phyloP scores from a whole-genome alignment of 2,797 vertebrate species.

The Lagodon rhomboides region DNA sequence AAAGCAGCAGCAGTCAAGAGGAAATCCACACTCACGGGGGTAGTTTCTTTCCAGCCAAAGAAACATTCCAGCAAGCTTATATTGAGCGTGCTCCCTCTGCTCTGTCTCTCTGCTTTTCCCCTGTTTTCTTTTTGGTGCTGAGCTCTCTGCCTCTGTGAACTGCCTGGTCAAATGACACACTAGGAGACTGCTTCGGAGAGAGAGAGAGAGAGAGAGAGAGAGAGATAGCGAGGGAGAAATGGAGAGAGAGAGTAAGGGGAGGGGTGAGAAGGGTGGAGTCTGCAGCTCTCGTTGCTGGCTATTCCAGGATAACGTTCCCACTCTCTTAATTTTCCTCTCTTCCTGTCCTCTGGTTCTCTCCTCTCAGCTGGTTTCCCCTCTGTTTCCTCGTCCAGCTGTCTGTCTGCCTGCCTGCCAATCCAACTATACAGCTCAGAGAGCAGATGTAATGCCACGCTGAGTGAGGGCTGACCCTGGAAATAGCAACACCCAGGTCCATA shows the following conservation, averaged over 20 bases:
- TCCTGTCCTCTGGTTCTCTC: constrained; percentile 57
- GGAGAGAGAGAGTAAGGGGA: constrained; percentile 74
- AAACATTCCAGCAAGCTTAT: constrained; percentile 69
- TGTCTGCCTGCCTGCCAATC: neutral
- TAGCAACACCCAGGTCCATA: constrained; percentile 47
- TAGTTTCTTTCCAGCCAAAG: constrained; percentile 19
- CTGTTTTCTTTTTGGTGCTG: constrained; percentile 75
- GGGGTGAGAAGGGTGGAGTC: constrained; percentile 84
- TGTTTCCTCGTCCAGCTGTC: constrained; percentile 47
- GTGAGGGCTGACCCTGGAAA: constrained; percentile 49
- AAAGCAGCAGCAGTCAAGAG: constrained; percentile 49
- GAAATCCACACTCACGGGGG: constrained; percentile 65
- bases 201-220: constrained; percentile 68
- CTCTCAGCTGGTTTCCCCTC: constrained; percentile 68
- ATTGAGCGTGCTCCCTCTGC: constrained; percentile 57
- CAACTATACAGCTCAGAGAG: constrained; percentile 38
- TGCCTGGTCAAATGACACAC: constrained; percentile 88
- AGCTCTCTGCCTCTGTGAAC: constrained; percentile 82
- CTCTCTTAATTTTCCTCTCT: constrained; percentile 78
- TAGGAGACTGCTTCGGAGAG: constrained; percentile 77
- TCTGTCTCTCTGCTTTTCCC: constrained; percentile 40
- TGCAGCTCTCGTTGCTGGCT: constrained; percentile 83
- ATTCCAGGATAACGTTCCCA: constrained; percentile 86
- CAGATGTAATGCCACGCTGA: constrained; percentile 56
- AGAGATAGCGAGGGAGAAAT: constrained; percentile 59